phyloP scores from a whole-genome alignment of 2,888 invertebrate genomes.

The Leptinotarsa juncta region DNA sequence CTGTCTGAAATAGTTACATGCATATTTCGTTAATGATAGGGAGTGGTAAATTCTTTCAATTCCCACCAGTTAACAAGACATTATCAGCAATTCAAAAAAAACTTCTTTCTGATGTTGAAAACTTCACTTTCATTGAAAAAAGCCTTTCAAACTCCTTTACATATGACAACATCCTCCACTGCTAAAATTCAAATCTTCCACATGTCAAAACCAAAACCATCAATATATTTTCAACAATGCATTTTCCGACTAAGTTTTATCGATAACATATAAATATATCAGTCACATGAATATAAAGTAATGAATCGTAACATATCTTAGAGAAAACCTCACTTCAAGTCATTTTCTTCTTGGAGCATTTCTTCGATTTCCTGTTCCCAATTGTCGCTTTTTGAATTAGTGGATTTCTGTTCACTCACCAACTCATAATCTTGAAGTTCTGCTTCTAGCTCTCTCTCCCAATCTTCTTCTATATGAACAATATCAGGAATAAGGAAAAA shows the following conservation, averaged over 20 bases:
- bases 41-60: too few relatives aligned
- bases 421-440: conserved; percentile 96
- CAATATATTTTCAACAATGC: too few relatives aligned
- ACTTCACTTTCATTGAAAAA: too few relatives aligned
- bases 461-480: conserved; percentile 77
- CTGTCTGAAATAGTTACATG: too few relatives aligned
- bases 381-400: conserved; percentile 63
- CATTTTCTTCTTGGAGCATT: conserved; percentile 62
- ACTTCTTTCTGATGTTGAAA: too few relatives aligned
- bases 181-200: too few relatives aligned
- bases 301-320: conserved; percentile 18
- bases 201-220: too few relatives aligned
- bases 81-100: too few relatives aligned
- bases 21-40: too few relatives aligned
- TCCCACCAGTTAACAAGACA: too few relatives aligned
- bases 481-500: conserved; percentile 32
- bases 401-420: conserved; percentile 73
- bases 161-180: too few relatives aligned
- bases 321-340: conserved; percentile 59
- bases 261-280: conserved; percentile 33
- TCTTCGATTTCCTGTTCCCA: conserved; percentile 65
- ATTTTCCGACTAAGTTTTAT: not conserved
- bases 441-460: conserved; percentile 96
- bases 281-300: conserved; percentile 34
- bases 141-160: too few relatives aligned